Evolutionary conservation across 2,888 invertebrate genomes (phyloP), one percentile per base, ranked within the genome.

Genomic region (Patella depressa): DNA sequence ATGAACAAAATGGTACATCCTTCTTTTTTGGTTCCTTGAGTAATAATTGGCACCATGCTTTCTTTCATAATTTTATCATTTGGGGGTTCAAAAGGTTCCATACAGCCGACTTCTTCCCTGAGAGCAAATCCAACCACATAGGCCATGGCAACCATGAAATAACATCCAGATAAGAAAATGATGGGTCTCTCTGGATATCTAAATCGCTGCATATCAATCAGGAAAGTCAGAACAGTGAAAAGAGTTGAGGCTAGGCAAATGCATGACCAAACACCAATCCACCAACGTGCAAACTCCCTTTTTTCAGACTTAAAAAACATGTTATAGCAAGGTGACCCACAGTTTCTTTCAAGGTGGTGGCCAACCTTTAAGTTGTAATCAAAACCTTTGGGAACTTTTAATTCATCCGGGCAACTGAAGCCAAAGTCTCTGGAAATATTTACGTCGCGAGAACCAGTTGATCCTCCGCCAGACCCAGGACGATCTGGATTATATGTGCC

Each of bases 121-220:
- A 91, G 81, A 59, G 88, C 84, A 83, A 92, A 92, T 54, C 92
- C 95, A 29, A 96, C 95, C 12, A 94, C 90, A 93, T 98, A 98
- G 72, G 97, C 96, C 82, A 96, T 93, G 24, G 98, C 97, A 71
- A 98, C 96, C 94, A 98, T 96, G 86, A 98, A 93, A 92, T 98
- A 98, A 92, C 99, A 99, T 7, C 98, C 95, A 24, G 98, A 97
- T 78, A 99, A 93, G 92, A 98, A 99, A 88, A 99, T 98, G 80
- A 99, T 98, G 2, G 99, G 98, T 84, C 98, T 94, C 92, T 99
- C 99, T 15, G 99, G 99, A 92, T 99, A 99, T 71, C 97, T 95
- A 92, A 99, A 99, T 87, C 99, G 94, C 88, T 96, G 95, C 79
- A 97, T 96, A 92, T 99, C 98, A 84, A 99, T 96, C 81, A 97